A percentile compares a stretch with the other conserved stretches of the same genome.
These are phyloP conservation scores for Bradysia coprophila DNA, from an alignment of 1,140 invertebrate genomes.

Conservation along the genomic window DNA sequence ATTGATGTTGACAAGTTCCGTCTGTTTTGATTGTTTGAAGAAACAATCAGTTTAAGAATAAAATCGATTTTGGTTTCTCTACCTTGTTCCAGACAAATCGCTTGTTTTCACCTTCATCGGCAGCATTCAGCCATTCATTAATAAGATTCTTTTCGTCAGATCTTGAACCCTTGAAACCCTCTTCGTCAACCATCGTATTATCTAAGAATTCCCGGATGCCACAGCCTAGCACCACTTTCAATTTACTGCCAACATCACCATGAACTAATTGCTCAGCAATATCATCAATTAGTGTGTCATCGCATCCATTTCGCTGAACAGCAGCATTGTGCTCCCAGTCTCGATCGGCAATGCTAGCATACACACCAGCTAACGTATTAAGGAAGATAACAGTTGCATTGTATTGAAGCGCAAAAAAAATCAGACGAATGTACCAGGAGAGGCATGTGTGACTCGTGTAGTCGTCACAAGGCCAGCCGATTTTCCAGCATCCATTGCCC, in stretches of 20 bases:
- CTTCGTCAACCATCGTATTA: conserved; percentile 38
- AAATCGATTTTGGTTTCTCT: conserved; percentile 22
- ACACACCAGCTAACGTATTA: conserved; percentile 51
- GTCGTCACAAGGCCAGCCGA: conserved; percentile 65
- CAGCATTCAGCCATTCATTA: conserved; percentile 41
- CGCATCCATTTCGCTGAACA: conserved; percentile 10
- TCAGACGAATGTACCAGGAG: too few species aligned
- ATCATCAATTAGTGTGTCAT: conserved; percentile 38
- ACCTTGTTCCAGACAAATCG: conserved; percentile 38
- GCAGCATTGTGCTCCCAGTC: conserved; percentile 55
- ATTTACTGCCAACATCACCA: conserved; percentile 36
- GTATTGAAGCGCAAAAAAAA: too few species aligned
- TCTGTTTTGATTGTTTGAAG: conserved; percentile 39
- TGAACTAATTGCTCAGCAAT: conserved; percentile 57
- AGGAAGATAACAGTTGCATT: too few species aligned
- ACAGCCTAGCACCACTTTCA: conserved; percentile 49
- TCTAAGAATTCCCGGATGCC: conserved; percentile 45
- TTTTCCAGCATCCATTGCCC: conserved; percentile 52
- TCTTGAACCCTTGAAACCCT: conserved; percentile 39
- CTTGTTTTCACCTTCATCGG: conserved; percentile 29
- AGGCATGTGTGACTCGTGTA: conserved; percentile 61
- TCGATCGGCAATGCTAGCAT: conserved; percentile 56
- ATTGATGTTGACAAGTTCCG: conserved; percentile 38
- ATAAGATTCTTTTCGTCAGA: conserved; percentile 37
- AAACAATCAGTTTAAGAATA: conserved; percentile 10